Base-by-base conservation (phyloP, 2,797 vertebrate genomes). In the Lepilemur septentrionalis region DNA sequence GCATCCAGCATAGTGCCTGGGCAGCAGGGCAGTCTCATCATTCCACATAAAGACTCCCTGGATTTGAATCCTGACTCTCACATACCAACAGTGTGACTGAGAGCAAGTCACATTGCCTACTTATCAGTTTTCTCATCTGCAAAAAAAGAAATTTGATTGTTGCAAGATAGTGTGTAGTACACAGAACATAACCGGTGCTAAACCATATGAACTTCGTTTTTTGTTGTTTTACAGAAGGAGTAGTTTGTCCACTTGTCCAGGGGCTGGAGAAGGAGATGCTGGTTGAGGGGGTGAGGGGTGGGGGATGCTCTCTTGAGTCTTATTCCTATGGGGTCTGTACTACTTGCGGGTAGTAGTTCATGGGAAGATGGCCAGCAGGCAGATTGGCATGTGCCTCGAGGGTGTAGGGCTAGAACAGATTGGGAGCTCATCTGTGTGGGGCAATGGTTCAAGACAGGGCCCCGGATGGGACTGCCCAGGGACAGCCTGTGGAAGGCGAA, bases 281-380 rank as follows among this genome's bases (percentile, higher is more conserved):
- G 22, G 22, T 38, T 28, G 48, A 4, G n/a, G 5, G 20, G 13
- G 1, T 4, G 3, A 18, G 25, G 17, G 2, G 4, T 2, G 9
- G 20, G 12, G 6, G n/a, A 17, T 57, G 38, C 12, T 43, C 15
- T 69, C 48, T 46, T 57, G 10, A 41, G 70, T 52, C 35, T 87
- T 72, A 30, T 59, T 80, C 41, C 81, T 48, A 18, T 17, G 20
- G 50, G 5, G 7, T 69, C 57, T 83, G 9, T 43, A 18, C 59
- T 61, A 20, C 59, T 35, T 72, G 11, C 35, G 52, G 41, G 12
- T 20, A 69, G 13, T 75, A 69, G 13, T 75, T 83, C 46, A 28
- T 1, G 14, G 70, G 22, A 57, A 90, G 57, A 32, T 72, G 46
- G 28, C n/a, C 41, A 84, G 46, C 22, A 43, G 38, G 35, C 28